Percentiles rank a stretch among this genome's conserved stretches.
Evolutionary conservation across 1,140 invertebrate species (phyloP).

Genomic region (Lepeophtheirus salmonis): DNA sequence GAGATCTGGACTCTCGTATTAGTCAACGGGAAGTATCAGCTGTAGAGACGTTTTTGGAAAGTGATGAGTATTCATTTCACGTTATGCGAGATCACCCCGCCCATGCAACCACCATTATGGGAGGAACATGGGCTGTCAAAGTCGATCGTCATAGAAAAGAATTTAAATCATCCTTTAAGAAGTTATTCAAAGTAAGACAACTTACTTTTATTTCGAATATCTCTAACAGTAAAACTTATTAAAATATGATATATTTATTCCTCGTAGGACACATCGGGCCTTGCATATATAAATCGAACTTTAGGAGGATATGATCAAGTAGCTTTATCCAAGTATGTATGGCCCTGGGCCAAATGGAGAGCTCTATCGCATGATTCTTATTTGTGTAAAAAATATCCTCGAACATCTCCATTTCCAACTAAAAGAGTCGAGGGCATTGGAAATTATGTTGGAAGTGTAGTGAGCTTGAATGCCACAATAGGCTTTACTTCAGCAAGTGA

Average conservation of each 20-base stretch:
- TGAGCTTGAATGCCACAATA: neutral
- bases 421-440: neutral
- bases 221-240: too few relatives aligned
- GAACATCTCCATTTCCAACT: neutral
- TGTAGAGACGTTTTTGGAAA: slow-evolving; percentile 23
- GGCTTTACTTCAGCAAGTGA: neutral
- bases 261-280: too few relatives aligned
- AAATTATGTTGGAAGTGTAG: neutral
- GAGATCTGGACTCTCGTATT: slow-evolving; percentile 22
- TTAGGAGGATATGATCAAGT: too few relatives aligned
- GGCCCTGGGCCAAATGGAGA: too few relatives aligned
- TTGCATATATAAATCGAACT: too few relatives aligned
- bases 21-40: slow-evolving; percentile 21
- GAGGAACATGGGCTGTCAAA: slow-evolving; percentile 20
- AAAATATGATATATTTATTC: too few relatives aligned
- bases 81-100: slow-evolving; percentile 24
- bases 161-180: neutral
- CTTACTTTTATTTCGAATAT: too few relatives aligned
- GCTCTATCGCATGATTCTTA: neutral
- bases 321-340: too few relatives aligned
- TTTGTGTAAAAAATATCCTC: neutral
- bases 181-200: too few relatives aligned
- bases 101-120: slow-evolving; percentile 19
- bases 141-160: neutral
- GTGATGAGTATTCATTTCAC: slow-evolving; percentile 22